Conservation (phyloP, 2,888 invertebrate species). For the Gonocerus acuteangulatus region DNA sequence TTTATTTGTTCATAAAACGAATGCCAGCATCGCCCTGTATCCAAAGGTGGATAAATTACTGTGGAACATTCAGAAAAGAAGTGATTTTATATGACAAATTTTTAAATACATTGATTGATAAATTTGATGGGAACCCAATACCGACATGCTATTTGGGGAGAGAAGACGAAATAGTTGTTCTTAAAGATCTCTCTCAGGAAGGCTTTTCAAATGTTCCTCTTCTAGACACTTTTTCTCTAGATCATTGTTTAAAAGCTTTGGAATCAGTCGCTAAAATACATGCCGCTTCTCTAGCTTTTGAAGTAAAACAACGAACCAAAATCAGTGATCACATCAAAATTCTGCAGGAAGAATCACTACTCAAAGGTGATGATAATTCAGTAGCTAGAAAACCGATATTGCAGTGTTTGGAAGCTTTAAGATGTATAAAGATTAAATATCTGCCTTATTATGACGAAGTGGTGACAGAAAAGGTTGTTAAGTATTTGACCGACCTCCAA, state of each 20-base stretch:
- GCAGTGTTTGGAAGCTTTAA: conserved; percentile 3
- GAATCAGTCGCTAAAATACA: conserved; percentile 21
- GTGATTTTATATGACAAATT: conserved; percentile 17
- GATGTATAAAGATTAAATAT: background rate
- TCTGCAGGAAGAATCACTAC: conserved; percentile 17
- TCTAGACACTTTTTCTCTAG: conserved; percentile 2
- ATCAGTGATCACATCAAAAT: conserved; percentile 8
- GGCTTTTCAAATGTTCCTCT: conserved; percentile 13
- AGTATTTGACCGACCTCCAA: background rate
- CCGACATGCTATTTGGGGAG: conserved; percentile 6
- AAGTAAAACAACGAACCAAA: background rate
- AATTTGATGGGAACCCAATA: background rate
- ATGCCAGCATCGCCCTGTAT: background rate
- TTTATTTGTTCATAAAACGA: conserved; percentile 1
- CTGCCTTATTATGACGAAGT: background rate
- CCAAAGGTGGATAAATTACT: background rate
- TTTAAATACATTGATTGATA: conserved; percentile 19
- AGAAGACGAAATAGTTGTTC: conserved; percentile 12
- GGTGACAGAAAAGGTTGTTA: background rate
- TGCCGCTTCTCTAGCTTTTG: conserved; percentile 21
- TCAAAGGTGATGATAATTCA: conserved; percentile 6
- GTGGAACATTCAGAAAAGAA: conserved; percentile 26
- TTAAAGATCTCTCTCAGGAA: conserved; percentile 24
- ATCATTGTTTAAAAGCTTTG: conserved; percentile 13
- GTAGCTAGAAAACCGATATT: background rate